phyloP scores from a whole-genome alignment of 2,797 vertebrate genomes.

The Hydrophis major region DNA sequence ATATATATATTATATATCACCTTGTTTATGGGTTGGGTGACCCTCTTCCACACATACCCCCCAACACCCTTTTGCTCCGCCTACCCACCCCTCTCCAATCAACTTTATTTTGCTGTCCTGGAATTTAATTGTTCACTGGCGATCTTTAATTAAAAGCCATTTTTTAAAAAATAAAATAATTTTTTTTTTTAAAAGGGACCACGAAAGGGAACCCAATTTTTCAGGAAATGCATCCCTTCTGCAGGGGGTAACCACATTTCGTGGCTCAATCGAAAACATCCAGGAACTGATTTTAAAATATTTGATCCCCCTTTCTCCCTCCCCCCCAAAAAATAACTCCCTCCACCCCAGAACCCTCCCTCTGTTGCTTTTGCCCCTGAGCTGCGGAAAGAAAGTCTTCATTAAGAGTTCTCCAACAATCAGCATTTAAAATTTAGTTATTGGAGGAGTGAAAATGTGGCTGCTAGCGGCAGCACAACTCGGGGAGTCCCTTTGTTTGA shows the following conservation, averaged over 20 bases:
- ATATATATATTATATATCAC: conserved; percentile 97
- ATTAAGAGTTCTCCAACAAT: conserved; percentile 62
- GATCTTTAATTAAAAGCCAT: neutral
- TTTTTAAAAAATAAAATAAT: no score
- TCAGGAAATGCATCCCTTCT: neutral
- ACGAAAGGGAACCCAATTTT: neutral
- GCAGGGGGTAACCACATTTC: neutral
- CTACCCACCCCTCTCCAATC: conserved; percentile 69
- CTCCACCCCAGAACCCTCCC: no score
- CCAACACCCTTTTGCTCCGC: no score
- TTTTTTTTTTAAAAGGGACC: neutral
- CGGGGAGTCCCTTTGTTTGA: neutral
- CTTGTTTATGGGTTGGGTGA: conserved; percentile 95
- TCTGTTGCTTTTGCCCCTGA: no score
- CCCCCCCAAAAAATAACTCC: no score
- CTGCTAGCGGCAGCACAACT: conserved; percentile 26
- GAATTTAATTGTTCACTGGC: conserved; percentile 12
- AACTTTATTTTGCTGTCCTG: conserved; percentile 59
- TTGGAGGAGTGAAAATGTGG: conserved; percentile 19
- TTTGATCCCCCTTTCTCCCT: neutral
- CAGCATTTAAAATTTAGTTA: conserved; percentile 53
- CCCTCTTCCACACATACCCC: conserved; percentile 39
- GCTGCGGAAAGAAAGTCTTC: neutral
- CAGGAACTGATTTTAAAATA: neutral
- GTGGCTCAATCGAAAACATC: no score